Conservation (phyloP, 2,888 invertebrate genomes). For the Coelogynopora nodosa region DNA sequence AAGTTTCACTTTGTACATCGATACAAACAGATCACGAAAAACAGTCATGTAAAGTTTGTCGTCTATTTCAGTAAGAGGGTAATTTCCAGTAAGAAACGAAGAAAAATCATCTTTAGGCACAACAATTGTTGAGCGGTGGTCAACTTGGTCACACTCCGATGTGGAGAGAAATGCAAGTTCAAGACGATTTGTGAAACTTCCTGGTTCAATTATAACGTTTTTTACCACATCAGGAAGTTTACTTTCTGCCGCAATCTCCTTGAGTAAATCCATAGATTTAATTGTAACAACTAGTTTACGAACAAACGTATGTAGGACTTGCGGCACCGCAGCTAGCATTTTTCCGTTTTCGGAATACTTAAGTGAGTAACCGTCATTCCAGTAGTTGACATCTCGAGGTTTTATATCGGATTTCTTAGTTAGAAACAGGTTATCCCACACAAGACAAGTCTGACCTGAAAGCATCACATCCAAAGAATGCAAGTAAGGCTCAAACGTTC, state of each 20-base stretch:
- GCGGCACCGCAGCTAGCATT: background rate
- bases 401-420: background rate
- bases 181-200: background rate
- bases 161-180: background rate
- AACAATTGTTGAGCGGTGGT: background rate
- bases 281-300: background rate
- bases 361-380: background rate
- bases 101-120: background rate
- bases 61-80: background rate
- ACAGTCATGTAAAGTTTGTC: background rate
- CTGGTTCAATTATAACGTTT: background rate
- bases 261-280: conserved; percentile 1
- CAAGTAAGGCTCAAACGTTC: conserved; percentile 12
- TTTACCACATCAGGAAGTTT: background rate
- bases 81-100: background rate
- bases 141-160: background rate
- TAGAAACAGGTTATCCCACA: background rate
- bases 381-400: background rate
- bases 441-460: background rate
- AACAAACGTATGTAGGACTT: background rate
- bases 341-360: background rate
- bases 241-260: background rate
- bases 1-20: background rate
- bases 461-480: background rate
- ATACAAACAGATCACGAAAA: background rate